Conservation (phyloP, 1,140 invertebrate genomes). For the Drosophila sp. region DNA sequence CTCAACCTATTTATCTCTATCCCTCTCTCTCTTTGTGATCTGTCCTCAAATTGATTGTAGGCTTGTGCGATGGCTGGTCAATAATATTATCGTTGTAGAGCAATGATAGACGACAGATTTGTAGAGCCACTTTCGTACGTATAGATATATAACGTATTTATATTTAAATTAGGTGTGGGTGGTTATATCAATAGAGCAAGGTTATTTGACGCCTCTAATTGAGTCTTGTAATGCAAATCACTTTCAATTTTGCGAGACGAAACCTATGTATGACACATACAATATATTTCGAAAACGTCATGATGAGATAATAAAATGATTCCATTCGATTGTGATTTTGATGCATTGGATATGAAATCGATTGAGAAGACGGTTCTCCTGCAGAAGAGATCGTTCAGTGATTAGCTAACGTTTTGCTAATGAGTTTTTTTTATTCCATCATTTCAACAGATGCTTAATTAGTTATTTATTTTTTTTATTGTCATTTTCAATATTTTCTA, state of each 20-base stretch:
- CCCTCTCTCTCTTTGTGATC: slow-evolving; percentile 15
- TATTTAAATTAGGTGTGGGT: slow-evolving; percentile 4
- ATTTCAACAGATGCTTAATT: slow-evolving; percentile 1
- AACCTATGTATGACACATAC: not conserved
- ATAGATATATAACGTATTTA: not conserved
- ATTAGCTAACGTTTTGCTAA: too few species aligned
- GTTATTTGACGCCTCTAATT: slow-evolving; percentile 50
- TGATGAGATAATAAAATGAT: not conserved
- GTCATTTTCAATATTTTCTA: not conserved
- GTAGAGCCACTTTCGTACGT: too few species aligned
- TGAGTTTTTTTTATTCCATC: not conserved
- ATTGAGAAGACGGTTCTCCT: not conserved
- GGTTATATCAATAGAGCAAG: slow-evolving; percentile 39
- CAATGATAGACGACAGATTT: too few species aligned
- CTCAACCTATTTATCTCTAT: slow-evolving; percentile 1
- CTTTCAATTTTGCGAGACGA: slow-evolving; percentile 43
- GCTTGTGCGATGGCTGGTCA: not conserved
- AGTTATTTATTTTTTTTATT: not conserved
- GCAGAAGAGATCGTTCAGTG: too few species aligned
- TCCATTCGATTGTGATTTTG: not conserved
- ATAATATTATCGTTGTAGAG: too few species aligned
- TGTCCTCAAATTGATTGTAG: slow-evolving; percentile 21
- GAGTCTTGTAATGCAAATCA: slow-evolving; percentile 59
- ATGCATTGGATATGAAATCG: too few species aligned
- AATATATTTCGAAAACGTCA: not conserved